These are phyloP conservation scores for Agrotis puta DNA, from an alignment of 2,888 invertebrate species.

Conservation along the genomic window DNA sequence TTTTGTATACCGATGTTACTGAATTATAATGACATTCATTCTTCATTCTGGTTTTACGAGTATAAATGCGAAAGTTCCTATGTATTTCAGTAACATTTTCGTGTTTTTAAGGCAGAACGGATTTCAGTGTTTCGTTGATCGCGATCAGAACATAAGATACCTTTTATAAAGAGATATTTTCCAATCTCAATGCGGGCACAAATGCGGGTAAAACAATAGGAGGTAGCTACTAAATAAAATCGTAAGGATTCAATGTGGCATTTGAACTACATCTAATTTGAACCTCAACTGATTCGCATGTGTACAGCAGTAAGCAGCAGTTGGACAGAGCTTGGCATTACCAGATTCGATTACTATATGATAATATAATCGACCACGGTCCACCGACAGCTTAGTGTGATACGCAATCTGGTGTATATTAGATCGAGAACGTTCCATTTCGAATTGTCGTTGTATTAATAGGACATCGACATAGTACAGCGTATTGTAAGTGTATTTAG, in stretches of 20 bases:
- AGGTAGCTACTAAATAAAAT: background rate
- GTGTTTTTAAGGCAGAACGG: too few species aligned
- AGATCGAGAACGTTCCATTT: constrained; percentile 28
- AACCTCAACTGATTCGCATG: background rate
- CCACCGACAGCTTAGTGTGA: constrained; percentile 34
- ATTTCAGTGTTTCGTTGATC: too few species aligned
- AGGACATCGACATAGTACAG: background rate
- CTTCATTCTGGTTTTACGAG: too few species aligned
- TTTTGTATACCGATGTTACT: background rate
- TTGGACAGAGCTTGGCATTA: constrained; percentile 13
- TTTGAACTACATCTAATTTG: background rate
- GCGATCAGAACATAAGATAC: too few species aligned
- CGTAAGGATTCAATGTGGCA: background rate
- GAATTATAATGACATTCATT: background rate
- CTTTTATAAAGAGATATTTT: too few species aligned
- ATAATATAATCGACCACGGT: constrained; percentile 37
- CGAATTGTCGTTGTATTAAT: background rate
- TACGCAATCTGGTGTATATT: constrained; percentile 32
- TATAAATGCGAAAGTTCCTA: too few species aligned
- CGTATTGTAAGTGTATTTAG: background rate
- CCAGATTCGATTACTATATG: constrained; percentile 46
- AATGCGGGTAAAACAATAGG: too few species aligned
- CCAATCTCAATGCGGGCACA: too few species aligned
- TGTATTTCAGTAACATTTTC: too few species aligned
- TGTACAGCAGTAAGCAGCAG: background rate